A percentile compares a stretch with the other conserved stretches of the same genome.
These are phyloP conservation scores for Porites lobata DNA, from an alignment of 92 coral and sea anemone species.

Conservation along the genomic window DNA sequence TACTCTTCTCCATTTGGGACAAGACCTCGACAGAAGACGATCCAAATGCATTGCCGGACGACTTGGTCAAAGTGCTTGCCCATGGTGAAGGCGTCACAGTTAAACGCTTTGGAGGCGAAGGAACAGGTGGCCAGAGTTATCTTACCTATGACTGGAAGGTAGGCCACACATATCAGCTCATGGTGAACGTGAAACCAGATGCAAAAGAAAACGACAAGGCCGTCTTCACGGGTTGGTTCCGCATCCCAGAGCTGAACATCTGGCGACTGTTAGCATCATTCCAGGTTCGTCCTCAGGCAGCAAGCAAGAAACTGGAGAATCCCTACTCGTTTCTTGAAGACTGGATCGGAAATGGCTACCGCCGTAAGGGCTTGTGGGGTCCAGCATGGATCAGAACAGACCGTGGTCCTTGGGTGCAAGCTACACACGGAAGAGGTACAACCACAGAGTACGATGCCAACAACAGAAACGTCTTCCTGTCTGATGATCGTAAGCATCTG, in stretches of 20 bases:
- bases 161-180: conserved; percentile 42
- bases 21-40: conserved; percentile 46
- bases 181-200: conserved; percentile 46
- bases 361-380: conserved; percentile 38
- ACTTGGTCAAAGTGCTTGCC: conserved; percentile 42
- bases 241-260: conserved; percentile 45
- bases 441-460: conserved; percentile 23
- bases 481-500: conserved; percentile 12
- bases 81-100: conserved; percentile 45
- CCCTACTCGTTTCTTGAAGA: conserved; percentile 44
- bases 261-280: conserved; percentile 55
- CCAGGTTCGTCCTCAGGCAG: conserved; percentile 39
- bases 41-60: conserved; percentile 37
- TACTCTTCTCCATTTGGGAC: conserved; percentile 54
- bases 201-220: conserved; percentile 41
- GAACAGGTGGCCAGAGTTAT: conserved; percentile 43
- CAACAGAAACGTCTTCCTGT: conserved; percentile 46
- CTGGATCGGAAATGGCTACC: conserved; percentile 23
- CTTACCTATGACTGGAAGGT: conserved; percentile 39
- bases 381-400: conserved; percentile 47
- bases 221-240: conserved; percentile 51
- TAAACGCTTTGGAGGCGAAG: conserved; percentile 45
- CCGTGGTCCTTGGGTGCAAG: conserved; percentile 41
- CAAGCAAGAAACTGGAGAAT: conserved; percentile 11
- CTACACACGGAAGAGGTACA: conserved; percentile 32